phyloP scores from a whole-genome alignment of 30 jellyfish, hydroid and myxozoan genomes.

The Pelagia noctiluca region DNA sequence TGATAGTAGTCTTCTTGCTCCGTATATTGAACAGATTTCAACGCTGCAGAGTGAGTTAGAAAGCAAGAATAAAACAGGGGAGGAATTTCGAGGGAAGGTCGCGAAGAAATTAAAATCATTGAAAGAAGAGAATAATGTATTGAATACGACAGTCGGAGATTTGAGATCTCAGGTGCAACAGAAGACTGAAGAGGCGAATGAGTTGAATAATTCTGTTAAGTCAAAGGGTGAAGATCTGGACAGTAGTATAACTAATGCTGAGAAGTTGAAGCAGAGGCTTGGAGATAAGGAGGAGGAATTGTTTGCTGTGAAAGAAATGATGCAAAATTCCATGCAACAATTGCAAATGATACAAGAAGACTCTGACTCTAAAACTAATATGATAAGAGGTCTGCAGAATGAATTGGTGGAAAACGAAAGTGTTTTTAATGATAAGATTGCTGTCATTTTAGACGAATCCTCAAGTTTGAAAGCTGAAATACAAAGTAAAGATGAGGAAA shows the following conservation, averaged over 20 bases:
- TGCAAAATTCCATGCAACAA: slow-evolving; percentile 42
- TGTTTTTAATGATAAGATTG: neutral
- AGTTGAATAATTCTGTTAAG: neutral
- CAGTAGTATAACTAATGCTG: neutral
- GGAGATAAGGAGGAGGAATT: slow-evolving; percentile 68
- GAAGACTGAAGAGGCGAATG: neutral
- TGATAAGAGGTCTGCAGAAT: neutral
- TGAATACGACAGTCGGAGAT: slow-evolving; percentile 16
- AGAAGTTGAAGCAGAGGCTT: slow-evolving; percentile 19
- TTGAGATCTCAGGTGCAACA: slow-evolving; percentile 24
- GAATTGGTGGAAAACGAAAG: neutral
- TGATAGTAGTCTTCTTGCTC: neutral
- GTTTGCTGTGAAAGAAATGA: slow-evolving; percentile 51
- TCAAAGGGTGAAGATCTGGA: slow-evolving; percentile 19
- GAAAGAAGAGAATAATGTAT: neutral
- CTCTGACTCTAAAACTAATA: neutral
- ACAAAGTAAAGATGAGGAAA: slow-evolving; percentile 24
- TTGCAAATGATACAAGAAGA: slow-evolving; percentile 54
- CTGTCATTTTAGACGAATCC: neutral
- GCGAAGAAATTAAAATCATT: neutral
- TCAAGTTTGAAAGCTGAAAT: neutral
- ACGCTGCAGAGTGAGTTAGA: slow-evolving; percentile 10
- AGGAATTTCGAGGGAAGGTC: neutral
- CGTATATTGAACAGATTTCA: neutral
- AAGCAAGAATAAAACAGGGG: slow-evolving; percentile 6